A percentile compares a stretch with the other conserved stretches of the same genome.
phyloP scores from a whole-genome alignment of 2,888 invertebrate genomes.

The Liposcelis brunnea region DNA sequence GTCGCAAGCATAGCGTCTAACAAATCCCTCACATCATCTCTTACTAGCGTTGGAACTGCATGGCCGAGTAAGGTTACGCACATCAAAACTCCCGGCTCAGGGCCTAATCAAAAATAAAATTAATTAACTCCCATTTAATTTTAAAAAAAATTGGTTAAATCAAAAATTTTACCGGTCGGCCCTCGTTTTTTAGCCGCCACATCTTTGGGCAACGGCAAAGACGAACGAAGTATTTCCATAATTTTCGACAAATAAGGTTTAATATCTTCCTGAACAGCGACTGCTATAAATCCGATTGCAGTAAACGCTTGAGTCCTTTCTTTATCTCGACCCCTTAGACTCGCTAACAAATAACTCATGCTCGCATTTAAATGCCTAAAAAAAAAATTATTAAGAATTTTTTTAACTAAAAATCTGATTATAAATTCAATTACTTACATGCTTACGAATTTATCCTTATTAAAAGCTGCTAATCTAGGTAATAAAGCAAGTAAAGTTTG shows the following conservation, averaged over 20 bases:
- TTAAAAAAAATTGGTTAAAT: constrained; percentile 1
- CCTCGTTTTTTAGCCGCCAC: background rate
- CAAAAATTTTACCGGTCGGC: background rate
- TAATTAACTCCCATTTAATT: background rate
- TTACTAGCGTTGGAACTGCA: constrained; percentile 63
- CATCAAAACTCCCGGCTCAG: constrained; percentile 82
- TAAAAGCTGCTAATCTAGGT: constrained; percentile 87
- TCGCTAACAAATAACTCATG: constrained; percentile 58
- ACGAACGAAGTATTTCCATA: constrained; percentile 63
- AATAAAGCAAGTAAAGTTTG: constrained; percentile 71
- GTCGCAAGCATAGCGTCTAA: constrained; percentile 85
- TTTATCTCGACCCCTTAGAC: constrained; percentile 62
- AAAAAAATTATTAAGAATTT: constrained; percentile 8
- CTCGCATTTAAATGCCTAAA: constrained; percentile 47
- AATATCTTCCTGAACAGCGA: constrained; percentile 71
- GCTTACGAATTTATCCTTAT: constrained; percentile 59
- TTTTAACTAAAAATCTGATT: constrained; percentile 3
- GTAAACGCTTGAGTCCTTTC: constrained; percentile 78
- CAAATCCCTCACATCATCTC: constrained; percentile 61
- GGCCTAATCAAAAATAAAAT: constrained; percentile 22
- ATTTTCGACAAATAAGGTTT: constrained; percentile 63
- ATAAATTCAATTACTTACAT: too few relatives aligned
- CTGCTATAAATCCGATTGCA: constrained; percentile 76
- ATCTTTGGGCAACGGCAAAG: constrained; percentile 41
- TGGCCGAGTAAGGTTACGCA: constrained; percentile 83